phyloP scores from a whole-genome alignment of 2,113 vertebrate genomes.

The Tor tambroides region DNA sequence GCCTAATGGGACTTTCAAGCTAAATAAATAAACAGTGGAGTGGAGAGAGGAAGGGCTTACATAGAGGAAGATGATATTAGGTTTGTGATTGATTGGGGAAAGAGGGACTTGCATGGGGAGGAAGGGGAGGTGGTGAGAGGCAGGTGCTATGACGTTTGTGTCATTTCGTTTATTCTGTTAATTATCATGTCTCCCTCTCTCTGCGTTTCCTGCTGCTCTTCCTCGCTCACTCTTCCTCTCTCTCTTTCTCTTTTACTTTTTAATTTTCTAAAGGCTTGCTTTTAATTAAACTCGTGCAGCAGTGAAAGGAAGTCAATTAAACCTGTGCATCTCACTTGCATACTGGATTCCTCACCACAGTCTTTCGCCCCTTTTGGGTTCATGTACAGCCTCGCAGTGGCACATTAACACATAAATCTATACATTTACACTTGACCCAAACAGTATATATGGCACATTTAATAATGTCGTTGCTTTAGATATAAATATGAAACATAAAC shows the following conservation, averaged over 20 bases:
- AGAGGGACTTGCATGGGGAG: slow-evolving; percentile 62
- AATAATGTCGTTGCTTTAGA: not conserved
- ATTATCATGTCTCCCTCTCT: slow-evolving; percentile 64
- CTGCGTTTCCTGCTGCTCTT: not conserved
- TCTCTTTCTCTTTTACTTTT: slow-evolving; percentile 68
- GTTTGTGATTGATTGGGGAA: slow-evolving; percentile 77
- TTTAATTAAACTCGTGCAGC: slow-evolving; percentile 77
- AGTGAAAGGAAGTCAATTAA: slow-evolving; percentile 72
- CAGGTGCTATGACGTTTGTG: slow-evolving; percentile 67
- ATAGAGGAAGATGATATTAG: slow-evolving; percentile 72
- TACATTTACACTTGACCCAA: slow-evolving; percentile 1
- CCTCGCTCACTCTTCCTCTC: slow-evolving; percentile 46
- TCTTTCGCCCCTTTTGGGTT: slow-evolving; percentile 1
- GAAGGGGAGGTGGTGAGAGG: slow-evolving; percentile 48
- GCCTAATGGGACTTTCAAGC: slow-evolving; percentile 69
- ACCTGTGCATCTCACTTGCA: slow-evolving; percentile 46
- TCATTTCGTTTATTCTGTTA: slow-evolving; percentile 65
- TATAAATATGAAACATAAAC: not conserved
- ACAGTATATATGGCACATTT: not conserved
- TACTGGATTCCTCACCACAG: slow-evolving; percentile 12
- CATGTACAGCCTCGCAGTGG: not conserved
- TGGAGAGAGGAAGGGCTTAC: slow-evolving; percentile 66
- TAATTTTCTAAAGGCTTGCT: slow-evolving; percentile 76
- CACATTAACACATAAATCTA: not conserved
- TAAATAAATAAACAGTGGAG: slow-evolving; percentile 76